phyloP scores from a whole-genome alignment of 2,888 invertebrate genomes.

The Nymphalis polychloros region DNA sequence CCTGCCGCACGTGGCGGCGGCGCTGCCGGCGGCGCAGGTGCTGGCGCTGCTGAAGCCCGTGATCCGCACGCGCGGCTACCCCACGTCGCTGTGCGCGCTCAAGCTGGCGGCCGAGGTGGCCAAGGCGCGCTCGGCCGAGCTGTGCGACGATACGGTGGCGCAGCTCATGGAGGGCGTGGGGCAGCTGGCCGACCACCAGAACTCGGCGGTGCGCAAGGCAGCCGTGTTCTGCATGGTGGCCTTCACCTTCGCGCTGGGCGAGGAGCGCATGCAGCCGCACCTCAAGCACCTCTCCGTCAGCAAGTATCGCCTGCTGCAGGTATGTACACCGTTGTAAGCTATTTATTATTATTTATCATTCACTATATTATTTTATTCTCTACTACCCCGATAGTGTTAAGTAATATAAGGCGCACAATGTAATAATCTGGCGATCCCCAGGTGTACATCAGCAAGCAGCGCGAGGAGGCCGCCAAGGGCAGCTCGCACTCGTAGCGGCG shows the following conservation, averaged over 20 bases:
- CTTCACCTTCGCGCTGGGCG: constrained; percentile 93
- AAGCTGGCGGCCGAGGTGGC: constrained; percentile 94
- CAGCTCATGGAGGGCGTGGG: constrained; percentile 94
- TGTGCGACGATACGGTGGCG: constrained; percentile 87
- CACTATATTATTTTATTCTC: too few species aligned
- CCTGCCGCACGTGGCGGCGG: constrained; percentile 86
- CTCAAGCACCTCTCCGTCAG: constrained; percentile 91
- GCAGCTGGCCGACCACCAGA: constrained; percentile 93
- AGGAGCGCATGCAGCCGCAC: constrained; percentile 91
- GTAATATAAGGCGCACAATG: too few species aligned
- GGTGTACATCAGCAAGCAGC: constrained; percentile 78
- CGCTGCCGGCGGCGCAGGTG: constrained; percentile 87
- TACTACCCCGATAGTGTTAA: too few species aligned
- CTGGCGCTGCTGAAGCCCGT: constrained; percentile 87
- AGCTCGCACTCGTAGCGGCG: constrained; percentile 62
- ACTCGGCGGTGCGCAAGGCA: constrained; percentile 96
- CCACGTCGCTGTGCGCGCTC: constrained; percentile 94
- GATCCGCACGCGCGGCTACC: constrained; percentile 92
- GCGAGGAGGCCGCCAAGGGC: constrained; percentile 56
- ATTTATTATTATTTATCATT: too few species aligned
- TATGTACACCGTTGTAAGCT: constrained; percentile 32
- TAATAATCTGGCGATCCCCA: constrained; percentile 35
- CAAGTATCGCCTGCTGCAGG: constrained; percentile 92
- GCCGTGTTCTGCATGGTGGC: constrained; percentile 99
- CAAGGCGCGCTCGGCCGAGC: constrained; percentile 87